Evolutionary conservation across 2,888 invertebrate genomes (phyloP).

Genomic region (Dione vanillae): DNA sequence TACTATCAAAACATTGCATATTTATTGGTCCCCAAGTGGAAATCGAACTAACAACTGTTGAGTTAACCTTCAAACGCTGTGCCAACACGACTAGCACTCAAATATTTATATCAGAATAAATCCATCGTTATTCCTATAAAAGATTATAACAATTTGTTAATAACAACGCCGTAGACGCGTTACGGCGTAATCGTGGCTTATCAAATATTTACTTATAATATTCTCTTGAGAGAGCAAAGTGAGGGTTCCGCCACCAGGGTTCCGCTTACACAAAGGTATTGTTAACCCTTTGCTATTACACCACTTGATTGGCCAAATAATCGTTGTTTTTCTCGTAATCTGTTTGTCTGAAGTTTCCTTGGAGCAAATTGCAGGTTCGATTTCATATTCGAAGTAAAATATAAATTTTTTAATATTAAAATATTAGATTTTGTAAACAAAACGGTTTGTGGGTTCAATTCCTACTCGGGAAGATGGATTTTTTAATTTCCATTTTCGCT

Average conservation of each 20-base stretch:
- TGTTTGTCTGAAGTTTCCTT: background rate
- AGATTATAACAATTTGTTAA: constrained; percentile 10
- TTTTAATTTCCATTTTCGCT: too few relatives aligned
- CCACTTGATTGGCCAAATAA: constrained; percentile 26
- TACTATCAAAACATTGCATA: too few relatives aligned
- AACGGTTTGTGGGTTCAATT: too few relatives aligned
- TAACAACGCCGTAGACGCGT: constrained; percentile 10
- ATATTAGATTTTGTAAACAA: too few relatives aligned
- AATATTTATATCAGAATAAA: too few relatives aligned
- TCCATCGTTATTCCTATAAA: background rate
- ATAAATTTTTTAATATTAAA: too few relatives aligned
- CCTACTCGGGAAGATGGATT: too few relatives aligned
- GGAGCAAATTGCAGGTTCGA: background rate
- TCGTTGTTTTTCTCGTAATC: constrained; percentile 13
- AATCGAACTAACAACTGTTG: too few relatives aligned
- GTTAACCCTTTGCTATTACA: constrained; percentile 43
- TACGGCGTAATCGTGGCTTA: constrained; percentile 35
- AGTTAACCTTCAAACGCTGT: too few relatives aligned
- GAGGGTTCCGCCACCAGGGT: constrained; percentile 45
- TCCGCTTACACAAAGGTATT: constrained; percentile 45
- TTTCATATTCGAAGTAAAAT: too few relatives aligned
- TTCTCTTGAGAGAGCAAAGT: constrained; percentile 44
- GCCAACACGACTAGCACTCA: too few relatives aligned
- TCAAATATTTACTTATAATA: constrained; percentile 46
- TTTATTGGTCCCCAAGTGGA: too few relatives aligned